Percentiles rank a stretch among this genome's conserved stretches.
Evolutionary conservation across 2,113 vertebrate species (phyloP).

Genomic region (Epinephelus cyanopodus): DNA sequence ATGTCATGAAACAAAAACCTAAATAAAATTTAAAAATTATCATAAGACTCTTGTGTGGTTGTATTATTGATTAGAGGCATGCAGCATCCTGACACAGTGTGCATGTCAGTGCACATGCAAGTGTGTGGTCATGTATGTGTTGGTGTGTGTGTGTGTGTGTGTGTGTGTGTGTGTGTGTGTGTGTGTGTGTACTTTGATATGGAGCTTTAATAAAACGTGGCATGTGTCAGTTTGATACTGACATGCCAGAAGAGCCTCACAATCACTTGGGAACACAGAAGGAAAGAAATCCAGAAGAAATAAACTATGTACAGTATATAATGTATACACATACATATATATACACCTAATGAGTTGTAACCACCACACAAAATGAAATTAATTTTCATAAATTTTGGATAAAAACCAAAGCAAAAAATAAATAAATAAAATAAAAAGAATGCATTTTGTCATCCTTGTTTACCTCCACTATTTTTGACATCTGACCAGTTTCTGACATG

Average conservation of each 20-base stretch:
- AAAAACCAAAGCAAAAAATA: not conserved
- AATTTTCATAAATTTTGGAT: not conserved
- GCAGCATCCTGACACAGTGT: conserved; percentile 5
- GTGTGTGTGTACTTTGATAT: conserved; percentile 47
- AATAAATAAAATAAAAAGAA: not conserved
- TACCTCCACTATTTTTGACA: not conserved
- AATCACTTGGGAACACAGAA: conserved; percentile 56
- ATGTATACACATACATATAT: not conserved
- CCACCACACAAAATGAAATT: not conserved
- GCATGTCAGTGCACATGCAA: not conserved
- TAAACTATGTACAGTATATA: not conserved
- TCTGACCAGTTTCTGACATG: conserved; percentile 10
- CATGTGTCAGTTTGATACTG: conserved; percentile 78
- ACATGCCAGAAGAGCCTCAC: conserved; percentile 57
- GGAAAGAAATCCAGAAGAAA: conserved; percentile 32
- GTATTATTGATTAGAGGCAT: conserved; percentile 50
- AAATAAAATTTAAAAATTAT: conserved; percentile 49
- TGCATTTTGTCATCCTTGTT: not conserved
- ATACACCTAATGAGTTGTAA: not conserved
- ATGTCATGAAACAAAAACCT: conserved; percentile 27
- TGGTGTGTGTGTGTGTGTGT: not conserved
- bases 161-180: conserved; percentile 6
- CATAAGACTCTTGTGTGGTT: conserved; percentile 21
- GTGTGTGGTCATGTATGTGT: not conserved
- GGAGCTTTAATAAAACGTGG: conserved; percentile 77